These are phyloP conservation scores for Leptopilina boulardi DNA, from an alignment of 1,140 invertebrate species.

Conservation along the genomic window DNA sequence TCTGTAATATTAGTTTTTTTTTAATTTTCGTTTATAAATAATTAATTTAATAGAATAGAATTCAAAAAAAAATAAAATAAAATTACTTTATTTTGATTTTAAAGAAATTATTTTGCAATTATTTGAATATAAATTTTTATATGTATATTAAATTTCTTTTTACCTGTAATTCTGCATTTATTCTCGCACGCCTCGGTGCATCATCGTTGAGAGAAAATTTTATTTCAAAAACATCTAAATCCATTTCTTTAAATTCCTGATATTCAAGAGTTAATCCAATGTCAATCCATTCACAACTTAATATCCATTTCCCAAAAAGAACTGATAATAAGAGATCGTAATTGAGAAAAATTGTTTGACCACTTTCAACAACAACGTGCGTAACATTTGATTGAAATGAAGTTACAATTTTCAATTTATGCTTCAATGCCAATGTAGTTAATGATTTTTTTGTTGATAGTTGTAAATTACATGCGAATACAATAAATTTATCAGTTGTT, in stretches of 20 bases:
- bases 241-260: constrained; percentile 70
- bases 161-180: constrained; percentile 73
- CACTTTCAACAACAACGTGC: constrained; percentile 76
- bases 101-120: no score
- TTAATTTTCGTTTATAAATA: constrained; percentile 18
- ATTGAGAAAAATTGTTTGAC: constrained; percentile 66
- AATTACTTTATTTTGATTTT: no score
- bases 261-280: constrained; percentile 69
- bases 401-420: constrained; percentile 63
- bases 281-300: constrained; percentile 78
- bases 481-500: constrained; percentile 40
- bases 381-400: constrained; percentile 68
- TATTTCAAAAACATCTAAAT: constrained; percentile 80
- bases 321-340: constrained; percentile 77
- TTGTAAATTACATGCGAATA: constrained; percentile 60
- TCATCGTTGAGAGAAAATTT: constrained; percentile 60
- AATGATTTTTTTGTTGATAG: constrained; percentile 55
- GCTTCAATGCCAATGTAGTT: constrained; percentile 54
- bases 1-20: constrained; percentile 72
- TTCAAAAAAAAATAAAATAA: no score
- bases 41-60: no score
- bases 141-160: constrained; percentile 3
- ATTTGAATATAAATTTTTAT: no score
- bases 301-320: constrained; percentile 79
- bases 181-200: constrained; percentile 69